Conservation (phyloP, 2,888 invertebrate genomes). For the Dicycla oo region DNA sequence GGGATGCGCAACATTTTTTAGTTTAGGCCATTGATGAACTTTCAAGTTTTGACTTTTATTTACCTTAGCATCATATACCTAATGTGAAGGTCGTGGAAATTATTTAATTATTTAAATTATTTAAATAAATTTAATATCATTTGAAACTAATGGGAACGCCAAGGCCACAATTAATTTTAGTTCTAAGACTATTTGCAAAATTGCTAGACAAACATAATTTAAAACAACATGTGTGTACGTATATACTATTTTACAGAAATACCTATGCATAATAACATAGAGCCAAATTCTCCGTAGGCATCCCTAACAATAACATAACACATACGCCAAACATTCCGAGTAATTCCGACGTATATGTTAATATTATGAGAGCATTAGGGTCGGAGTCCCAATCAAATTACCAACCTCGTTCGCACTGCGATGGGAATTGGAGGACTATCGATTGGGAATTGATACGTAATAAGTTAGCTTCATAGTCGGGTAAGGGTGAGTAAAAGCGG, state of each 20-base stretch:
- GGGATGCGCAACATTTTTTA: too few relatives aligned
- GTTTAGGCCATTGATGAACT: too few relatives aligned
- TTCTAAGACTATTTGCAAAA: not conserved
- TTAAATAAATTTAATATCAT: not conserved
- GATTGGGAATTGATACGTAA: constrained; percentile 35
- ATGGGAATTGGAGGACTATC: constrained; percentile 40
- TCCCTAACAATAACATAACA: constrained; percentile 22
- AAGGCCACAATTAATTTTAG: not conserved
- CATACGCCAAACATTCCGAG: constrained; percentile 19
- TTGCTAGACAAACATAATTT: not conserved
- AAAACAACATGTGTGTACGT: not conserved
- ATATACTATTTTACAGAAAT: not conserved
- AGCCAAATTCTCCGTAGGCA: not conserved
- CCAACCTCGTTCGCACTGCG: constrained; percentile 8
- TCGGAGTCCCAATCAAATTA: constrained; percentile 52
- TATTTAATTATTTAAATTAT: too few relatives aligned
- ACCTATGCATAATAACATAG: not conserved
- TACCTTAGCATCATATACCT: too few relatives aligned
- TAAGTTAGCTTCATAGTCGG: constrained; percentile 14
- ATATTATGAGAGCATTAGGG: constrained; percentile 56
- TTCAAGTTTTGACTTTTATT: too few relatives aligned
- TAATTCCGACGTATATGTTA: constrained; percentile 48
- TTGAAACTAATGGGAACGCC: not conserved
- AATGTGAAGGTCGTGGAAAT: not conserved
- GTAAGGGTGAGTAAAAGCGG: not conserved